These are phyloP conservation scores for Poeciliopsis turrubarensis DNA, from an alignment of 2,113 vertebrate species.

Conservation along the genomic window DNA sequence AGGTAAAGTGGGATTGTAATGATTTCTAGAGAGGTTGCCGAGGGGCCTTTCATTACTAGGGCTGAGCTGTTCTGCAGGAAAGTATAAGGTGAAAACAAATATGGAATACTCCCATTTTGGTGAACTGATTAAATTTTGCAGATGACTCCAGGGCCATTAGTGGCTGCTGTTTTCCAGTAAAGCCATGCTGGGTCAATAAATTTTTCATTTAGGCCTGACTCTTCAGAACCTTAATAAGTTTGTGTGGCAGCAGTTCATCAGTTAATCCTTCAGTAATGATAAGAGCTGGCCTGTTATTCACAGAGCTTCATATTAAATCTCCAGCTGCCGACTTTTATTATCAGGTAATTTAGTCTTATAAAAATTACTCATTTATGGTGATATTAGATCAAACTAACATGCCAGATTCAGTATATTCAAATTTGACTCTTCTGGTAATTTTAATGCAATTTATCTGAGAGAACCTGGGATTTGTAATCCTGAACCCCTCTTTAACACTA, in stretches of 20 bases:
- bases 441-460: not conserved
- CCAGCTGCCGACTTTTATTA: not conserved
- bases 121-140: slow-evolving; percentile 57
- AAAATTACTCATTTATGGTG: not conserved
- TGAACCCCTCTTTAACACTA: not conserved
- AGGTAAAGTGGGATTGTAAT: slow-evolving; percentile 71
- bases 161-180: slow-evolving; percentile 30
- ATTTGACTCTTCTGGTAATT: not conserved
- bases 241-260: not conserved
- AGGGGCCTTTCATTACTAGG: slow-evolving; percentile 68
- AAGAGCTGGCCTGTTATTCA: not conserved
- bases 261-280: slow-evolving; percentile 10
- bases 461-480: not conserved
- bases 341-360: not conserved
- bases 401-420: not conserved
- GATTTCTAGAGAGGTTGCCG: slow-evolving; percentile 69
- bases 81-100: slow-evolving; percentile 51
- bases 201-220: not conserved
- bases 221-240: not conserved
- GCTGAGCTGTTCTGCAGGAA: slow-evolving; percentile 37
- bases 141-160: slow-evolving; percentile 44
- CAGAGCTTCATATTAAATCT: not conserved
- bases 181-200: slow-evolving; percentile 35
- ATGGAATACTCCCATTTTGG: slow-evolving; percentile 45
- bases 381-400: not conserved